These are phyloP conservation scores for Leptonema lineaticorne DNA, from an alignment of 1,140 invertebrate species.

Conservation along the genomic window DNA sequence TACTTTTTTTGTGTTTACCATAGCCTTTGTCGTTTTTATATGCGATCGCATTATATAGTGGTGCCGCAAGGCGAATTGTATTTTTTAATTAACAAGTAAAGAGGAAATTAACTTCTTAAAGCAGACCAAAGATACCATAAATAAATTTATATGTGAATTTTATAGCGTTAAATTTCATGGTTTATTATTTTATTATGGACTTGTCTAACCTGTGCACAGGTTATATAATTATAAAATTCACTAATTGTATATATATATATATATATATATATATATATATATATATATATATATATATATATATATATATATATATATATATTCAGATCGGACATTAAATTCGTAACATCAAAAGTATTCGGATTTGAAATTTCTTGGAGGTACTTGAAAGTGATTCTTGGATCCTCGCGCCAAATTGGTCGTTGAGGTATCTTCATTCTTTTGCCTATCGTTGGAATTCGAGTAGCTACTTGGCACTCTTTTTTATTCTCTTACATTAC, in stretches of 20 bases:
- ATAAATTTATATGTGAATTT: slow-evolving; percentile 17
- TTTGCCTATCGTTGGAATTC: slow-evolving; percentile 5
- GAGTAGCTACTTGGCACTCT: slow-evolving; percentile 7
- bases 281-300: too few relatives aligned
- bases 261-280: too few relatives aligned
- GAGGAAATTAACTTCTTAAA: slow-evolving; percentile 12
- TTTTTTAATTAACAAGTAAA: slow-evolving; percentile 23
- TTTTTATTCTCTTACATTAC: background rate
- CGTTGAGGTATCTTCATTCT: slow-evolving; percentile 15
- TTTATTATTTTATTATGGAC: slow-evolving; percentile 12
- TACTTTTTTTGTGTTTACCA: slow-evolving; percentile 5
- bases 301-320: background rate
- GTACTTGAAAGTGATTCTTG: slow-evolving; percentile 20
- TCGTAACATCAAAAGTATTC: background rate
- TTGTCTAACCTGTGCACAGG: too few relatives aligned
- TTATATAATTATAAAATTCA: too few relatives aligned
- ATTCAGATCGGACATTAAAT: background rate
- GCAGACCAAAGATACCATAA: slow-evolving; percentile 16
- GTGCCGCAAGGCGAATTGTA: background rate
- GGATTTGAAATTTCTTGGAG: background rate
- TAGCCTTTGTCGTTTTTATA: background rate
- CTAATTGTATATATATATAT: too few relatives aligned
- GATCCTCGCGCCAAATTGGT: slow-evolving; percentile 13
- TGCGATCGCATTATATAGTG: background rate
- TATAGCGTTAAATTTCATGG: background rate